phyloP scores from a whole-genome alignment of 37 sponge, comb jelly and placozoan species.

The Beroe forskalii region DNA sequence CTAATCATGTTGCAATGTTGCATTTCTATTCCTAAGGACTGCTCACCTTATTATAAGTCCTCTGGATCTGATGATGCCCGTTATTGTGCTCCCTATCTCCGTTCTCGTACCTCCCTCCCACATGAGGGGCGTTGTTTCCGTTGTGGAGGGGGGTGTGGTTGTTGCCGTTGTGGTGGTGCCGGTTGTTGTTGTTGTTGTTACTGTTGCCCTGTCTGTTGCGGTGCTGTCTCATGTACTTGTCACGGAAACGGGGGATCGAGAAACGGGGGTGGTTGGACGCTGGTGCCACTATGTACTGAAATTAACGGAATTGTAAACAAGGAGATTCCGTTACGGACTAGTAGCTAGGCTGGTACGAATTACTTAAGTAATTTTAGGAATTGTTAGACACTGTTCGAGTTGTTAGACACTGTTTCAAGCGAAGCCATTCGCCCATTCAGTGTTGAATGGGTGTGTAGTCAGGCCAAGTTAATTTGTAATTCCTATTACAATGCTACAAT shows the following conservation, averaged over 20 bases:
- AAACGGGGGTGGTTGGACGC: constrained; percentile 56
- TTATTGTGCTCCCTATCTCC: not conserved
- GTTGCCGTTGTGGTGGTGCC: not conserved
- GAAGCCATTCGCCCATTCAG: no score
- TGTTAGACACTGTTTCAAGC: no score
- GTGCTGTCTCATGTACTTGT: constrained; percentile 56
- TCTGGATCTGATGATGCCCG: not conserved
- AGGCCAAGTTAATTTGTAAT: no score
- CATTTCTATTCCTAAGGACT: no score
- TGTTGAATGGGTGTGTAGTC: no score
- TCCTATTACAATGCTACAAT: not conserved
- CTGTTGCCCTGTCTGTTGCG: constrained; percentile 20
- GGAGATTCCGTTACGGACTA: not conserved
- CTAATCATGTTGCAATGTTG: no score
- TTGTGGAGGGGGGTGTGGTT: not conserved
- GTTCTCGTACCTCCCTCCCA: not conserved
- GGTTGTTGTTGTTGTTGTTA: constrained; percentile 41
- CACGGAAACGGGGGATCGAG: constrained; percentile 51
- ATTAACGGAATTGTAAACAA: not conserved
- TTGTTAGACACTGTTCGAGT: no score
- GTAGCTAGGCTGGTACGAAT: not conserved
- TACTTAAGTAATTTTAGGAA: no score
- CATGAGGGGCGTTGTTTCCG: not conserved
- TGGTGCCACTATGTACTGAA: constrained; percentile 43
- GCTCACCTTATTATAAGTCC: constrained; percentile 53